Base-by-base conservation (phyloP, 2,888 invertebrate species). In the Orthonychiurus folsomi region DNA sequence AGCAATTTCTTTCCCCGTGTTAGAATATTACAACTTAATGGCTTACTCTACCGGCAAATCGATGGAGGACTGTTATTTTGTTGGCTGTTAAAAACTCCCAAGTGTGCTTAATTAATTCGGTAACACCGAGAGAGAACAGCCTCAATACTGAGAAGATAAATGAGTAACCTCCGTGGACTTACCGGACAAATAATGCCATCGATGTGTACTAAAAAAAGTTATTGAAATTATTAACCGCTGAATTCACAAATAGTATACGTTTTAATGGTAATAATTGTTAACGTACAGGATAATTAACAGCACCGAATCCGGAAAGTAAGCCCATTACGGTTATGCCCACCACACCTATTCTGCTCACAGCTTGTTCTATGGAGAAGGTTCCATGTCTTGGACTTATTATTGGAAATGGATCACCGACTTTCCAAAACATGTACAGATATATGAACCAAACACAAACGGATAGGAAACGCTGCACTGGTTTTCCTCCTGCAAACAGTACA, bases 291-390 rank as follows among this genome's bases (percentile, higher is more conserved):
- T 95, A 99, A 79, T 95, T 99, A 12, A 99, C 99, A 56, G 99
- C 99, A 83, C 99, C 99, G 80, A 99, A 99, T 0, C 99, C 99
- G 1, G 97, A 99, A 1, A 99, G 80, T 50, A 99, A 81, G 0
- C 97, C 99, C 97, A 99, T 99, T 1, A 96, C 90, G 0, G 99
- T 99, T 0, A 99, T 99, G 0, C 99, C 99, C 67, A 99, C 93
- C 0, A 99, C 95, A 27, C 99, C 97, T 64, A 99, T 93, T 66
- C 99, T 83, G 24, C 96, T 96, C 47, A 99, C 94, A 37, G 93
- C 87, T 79, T 89, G 87, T 75, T 89, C 89, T 78, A 95, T 94
- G 1, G 91, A 91, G 67, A 88, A 82, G 63, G 89, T 85, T 55
- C 96, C 95, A 80, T 96, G 93, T 75, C 95, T 94, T 1, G 94